Percentiles rank a stretch among this genome's conserved stretches.
Conservation (phyloP, 2,888 invertebrate genomes). For the Saturnia japonica region DNA sequence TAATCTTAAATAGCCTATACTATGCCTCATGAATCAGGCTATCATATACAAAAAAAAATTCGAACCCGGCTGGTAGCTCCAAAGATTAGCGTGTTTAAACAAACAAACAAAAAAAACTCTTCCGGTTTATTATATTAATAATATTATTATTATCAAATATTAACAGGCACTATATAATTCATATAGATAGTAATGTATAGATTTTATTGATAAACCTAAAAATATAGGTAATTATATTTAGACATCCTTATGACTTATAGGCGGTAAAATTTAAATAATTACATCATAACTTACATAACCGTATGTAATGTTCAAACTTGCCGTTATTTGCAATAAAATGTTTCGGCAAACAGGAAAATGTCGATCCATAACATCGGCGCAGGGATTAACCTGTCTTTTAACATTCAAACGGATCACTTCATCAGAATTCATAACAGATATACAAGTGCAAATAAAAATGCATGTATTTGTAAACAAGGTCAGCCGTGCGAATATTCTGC, state of each 20-base stretch:
- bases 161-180: too few relatives aligned
- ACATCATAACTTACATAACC: background rate
- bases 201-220: background rate
- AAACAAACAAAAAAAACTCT: too few relatives aligned
- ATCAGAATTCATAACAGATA: background rate
- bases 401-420: background rate
- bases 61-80: too few relatives aligned
- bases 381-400: slow-evolving; percentile 3
- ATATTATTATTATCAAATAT: too few relatives aligned
- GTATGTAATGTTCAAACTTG: background rate
- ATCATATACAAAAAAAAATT: too few relatives aligned
- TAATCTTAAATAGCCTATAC: too few relatives aligned
- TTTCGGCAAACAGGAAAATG: background rate
- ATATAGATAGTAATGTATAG: too few relatives aligned
- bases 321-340: background rate
- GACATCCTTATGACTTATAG: background rate
- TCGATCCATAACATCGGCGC: background rate
- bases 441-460: background rate
- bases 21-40: too few relatives aligned
- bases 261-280: background rate
- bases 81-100: too few relatives aligned
- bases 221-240: background rate
- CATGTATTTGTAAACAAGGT: background rate
- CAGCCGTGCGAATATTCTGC: too few relatives aligned
- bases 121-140: too few relatives aligned